Percentiles rank a stretch among this genome's conserved stretches.
Conservation (phyloP, 2,888 invertebrate species). For the Hypomecis atomaria region DNA sequence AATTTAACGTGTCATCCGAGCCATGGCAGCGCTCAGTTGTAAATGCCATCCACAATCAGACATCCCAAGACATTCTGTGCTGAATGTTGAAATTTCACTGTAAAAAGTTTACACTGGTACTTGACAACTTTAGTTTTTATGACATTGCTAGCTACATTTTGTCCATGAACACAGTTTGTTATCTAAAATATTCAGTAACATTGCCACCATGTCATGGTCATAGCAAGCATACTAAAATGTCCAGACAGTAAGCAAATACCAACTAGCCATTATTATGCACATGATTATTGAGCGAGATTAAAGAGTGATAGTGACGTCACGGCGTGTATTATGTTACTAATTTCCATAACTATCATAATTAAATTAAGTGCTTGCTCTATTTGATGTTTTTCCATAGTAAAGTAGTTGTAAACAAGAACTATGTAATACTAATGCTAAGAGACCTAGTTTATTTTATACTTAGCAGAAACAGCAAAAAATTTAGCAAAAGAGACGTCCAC, state of each 20-base stretch:
- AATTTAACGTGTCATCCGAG: no score
- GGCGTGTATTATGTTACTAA: constrained; percentile 4
- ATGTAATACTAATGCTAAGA: no score
- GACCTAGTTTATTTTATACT: no score
- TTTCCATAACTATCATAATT: constrained; percentile 17
- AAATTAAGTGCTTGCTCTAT: neutral
- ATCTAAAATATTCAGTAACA: constrained; percentile 24
- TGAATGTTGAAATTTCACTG: no score
- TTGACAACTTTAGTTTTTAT: neutral
- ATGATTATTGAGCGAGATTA: constrained; percentile 10
- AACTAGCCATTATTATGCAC: neutral
- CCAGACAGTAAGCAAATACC: constrained; percentile 20
- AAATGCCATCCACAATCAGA: no score
- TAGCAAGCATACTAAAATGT: constrained; percentile 10
- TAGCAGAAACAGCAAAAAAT: no score
- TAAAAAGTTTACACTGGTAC: neutral
- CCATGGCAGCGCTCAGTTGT: no score
- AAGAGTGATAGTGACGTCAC: constrained; percentile 19
- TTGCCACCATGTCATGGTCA: neutral
- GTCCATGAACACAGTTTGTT: constrained; percentile 7
- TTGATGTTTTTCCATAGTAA: neutral
- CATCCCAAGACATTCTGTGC: no score
- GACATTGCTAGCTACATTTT: neutral
- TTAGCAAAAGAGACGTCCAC: no score
- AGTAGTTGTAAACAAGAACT: no score